These are phyloP conservation scores for Lordiphosa mommai DNA, from an alignment of 1,140 invertebrate species.

Conservation along the genomic window DNA sequence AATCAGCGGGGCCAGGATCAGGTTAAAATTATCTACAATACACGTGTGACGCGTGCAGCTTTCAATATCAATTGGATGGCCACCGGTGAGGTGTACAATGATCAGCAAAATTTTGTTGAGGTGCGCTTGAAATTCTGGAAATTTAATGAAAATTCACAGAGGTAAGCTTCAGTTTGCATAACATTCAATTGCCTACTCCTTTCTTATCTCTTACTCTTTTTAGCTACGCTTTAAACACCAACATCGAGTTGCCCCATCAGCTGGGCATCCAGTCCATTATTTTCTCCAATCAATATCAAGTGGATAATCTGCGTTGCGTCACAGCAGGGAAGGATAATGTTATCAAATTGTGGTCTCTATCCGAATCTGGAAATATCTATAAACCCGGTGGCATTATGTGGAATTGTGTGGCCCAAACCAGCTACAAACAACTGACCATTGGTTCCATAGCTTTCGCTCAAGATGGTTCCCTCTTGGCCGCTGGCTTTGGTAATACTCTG, in stretches of 20 bases:
- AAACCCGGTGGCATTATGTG: constrained; percentile 82
- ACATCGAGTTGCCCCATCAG: constrained; percentile 87
- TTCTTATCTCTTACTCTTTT: constrained; percentile 10
- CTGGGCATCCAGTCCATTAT: constrained; percentile 82
- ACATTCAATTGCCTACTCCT: background rate
- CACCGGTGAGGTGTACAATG: constrained; percentile 86
- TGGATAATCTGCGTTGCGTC: constrained; percentile 81
- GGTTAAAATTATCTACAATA: constrained; percentile 83
- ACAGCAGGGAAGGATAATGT: constrained; percentile 85
- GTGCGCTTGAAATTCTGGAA: constrained; percentile 90
- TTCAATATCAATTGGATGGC: constrained; percentile 88
- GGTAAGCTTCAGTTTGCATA: constrained; percentile 79
- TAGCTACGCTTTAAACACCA: constrained; percentile 87
- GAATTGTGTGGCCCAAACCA: constrained; percentile 84
- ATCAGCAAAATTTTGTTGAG: constrained; percentile 83
- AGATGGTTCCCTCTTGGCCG: constrained; percentile 88
- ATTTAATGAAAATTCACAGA: constrained; percentile 83
- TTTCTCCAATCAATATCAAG: constrained; percentile 83
- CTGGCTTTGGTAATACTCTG: constrained; percentile 85
- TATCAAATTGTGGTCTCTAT: constrained; percentile 87
- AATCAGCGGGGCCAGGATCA: constrained; percentile 88
- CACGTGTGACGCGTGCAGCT: constrained; percentile 85
- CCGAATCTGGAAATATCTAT: constrained; percentile 81
- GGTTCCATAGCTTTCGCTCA: constrained; percentile 84
- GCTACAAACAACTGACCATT: constrained; percentile 83